These are phyloP conservation scores for Caradrina kadenii DNA, from an alignment of 2,888 invertebrate genomes.

Conservation along the genomic window DNA sequence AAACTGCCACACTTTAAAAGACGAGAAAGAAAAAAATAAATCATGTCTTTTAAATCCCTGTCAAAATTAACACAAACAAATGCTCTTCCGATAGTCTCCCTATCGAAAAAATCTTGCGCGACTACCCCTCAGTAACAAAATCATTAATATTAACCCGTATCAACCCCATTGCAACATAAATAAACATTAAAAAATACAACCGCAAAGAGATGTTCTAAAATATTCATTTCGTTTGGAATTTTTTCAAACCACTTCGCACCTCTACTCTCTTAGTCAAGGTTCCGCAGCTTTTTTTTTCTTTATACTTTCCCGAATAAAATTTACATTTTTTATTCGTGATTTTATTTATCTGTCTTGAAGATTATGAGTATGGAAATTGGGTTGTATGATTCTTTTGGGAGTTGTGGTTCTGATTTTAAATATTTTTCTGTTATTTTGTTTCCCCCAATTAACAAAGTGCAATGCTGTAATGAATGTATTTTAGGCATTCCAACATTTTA, in stretches of 20 bases:
- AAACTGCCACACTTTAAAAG: background rate
- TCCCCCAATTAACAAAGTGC: background rate
- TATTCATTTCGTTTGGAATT: constrained; percentile 62
- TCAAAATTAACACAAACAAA: constrained; percentile 63
- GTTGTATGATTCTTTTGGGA: constrained; percentile 54
- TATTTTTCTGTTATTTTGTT: constrained; percentile 13
- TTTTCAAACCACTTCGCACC: constrained; percentile 68
- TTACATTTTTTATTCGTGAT: constrained; percentile 67
- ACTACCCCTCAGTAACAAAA: constrained; percentile 55
- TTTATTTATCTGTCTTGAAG: constrained; percentile 65
- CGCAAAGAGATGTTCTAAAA: constrained; percentile 64
- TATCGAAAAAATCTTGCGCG: constrained; percentile 53
- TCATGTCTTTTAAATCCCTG: constrained; percentile 40
- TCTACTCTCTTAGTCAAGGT: constrained; percentile 53
- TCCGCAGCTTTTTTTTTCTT: constrained; percentile 42
- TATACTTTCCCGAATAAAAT: constrained; percentile 63
- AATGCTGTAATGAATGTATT: too few relatives aligned
- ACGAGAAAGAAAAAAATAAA: background rate
- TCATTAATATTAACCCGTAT: constrained; percentile 69
- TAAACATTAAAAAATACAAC: constrained; percentile 68
- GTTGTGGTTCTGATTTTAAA: constrained; percentile 36
- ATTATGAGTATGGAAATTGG: constrained; percentile 65
- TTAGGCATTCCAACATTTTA: too few relatives aligned
- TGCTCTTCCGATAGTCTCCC: constrained; percentile 58
- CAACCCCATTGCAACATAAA: constrained; percentile 67